phyloP scores from a whole-genome alignment of 2,797 vertebrate genomes.

The Acanthurus lineatus region DNA sequence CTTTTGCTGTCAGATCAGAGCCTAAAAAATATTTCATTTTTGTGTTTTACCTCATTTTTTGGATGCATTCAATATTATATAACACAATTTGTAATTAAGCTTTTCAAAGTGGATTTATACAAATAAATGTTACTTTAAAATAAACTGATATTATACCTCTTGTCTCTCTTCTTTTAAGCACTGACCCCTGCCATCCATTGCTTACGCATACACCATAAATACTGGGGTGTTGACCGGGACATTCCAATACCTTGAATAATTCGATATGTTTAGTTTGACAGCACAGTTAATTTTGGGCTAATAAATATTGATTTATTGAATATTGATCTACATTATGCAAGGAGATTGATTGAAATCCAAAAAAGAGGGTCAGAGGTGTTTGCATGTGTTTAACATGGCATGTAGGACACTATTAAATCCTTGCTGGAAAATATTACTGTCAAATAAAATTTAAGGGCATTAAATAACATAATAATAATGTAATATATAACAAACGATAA shows the following conservation, averaged over 20 bases:
- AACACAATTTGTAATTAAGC: neutral
- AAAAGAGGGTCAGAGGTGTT: constrained; percentile 30
- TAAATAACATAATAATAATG: neutral
- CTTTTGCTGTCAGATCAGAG: neutral
- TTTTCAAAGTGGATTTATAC: neutral
- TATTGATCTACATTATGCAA: constrained; percentile 44
- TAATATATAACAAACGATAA: neutral
- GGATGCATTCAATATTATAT: neutral
- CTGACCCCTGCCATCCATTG: neutral
- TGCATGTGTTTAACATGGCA: neutral
- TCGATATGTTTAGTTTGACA: constrained; percentile 63
- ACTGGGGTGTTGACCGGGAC: constrained; percentile 43
- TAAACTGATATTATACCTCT: neutral
- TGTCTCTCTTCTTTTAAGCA: constrained; percentile 19
- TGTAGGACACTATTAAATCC: neutral
- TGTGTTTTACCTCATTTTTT: neutral
- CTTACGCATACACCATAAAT: constrained; percentile 54
- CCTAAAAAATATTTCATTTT: too few relatives aligned
- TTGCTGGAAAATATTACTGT: neutral
- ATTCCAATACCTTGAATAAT: constrained; percentile 47
- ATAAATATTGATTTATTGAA: constrained; percentile 68
- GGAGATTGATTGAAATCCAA: constrained; percentile 50
- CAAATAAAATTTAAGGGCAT: neutral
- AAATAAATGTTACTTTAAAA: neutral
- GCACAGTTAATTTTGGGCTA: constrained; percentile 52